Evolutionary conservation across 2,113 vertebrate species (phyloP).

Genomic region (Rhizomys pruinosus): DNA sequence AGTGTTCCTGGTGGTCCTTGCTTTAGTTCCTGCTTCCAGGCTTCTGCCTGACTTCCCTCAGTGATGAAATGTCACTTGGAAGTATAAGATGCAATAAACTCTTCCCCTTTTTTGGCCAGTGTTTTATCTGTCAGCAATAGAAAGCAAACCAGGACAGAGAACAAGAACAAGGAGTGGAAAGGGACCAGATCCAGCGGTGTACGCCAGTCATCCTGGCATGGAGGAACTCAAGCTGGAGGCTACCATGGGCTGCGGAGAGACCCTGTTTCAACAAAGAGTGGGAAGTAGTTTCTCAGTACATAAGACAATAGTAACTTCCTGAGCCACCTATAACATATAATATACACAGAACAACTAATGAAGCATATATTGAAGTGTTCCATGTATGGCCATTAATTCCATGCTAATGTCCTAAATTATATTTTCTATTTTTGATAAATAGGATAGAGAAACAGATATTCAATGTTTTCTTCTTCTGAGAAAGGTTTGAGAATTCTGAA

Average conservation of each 20-base stretch:
- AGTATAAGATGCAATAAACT: no score
- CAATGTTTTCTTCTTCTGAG: neutral
- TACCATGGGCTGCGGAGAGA: neutral
- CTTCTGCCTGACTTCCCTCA: no score
- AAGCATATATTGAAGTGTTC: neutral
- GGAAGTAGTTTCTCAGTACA: neutral
- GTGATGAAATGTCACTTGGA: no score
- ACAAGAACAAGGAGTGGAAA: neutral
- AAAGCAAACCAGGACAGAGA: neutral
- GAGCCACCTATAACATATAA: neutral
- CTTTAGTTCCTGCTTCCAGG: no score
- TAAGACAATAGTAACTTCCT: neutral
- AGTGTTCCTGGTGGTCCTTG: no score
- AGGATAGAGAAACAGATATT: neutral
- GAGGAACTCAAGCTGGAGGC: neutral
- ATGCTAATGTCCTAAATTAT: neutral
- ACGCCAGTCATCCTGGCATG: neutral
- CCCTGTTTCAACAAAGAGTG: neutral
- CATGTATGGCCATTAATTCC: neutral
- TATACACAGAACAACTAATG: neutral
- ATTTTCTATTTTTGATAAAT: neutral
- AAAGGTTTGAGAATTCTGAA: neutral
- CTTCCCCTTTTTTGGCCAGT: no score
- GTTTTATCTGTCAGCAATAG: no score
- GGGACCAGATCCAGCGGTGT: no score